A percentile compares a stretch with the other conserved stretches of the same genome.
Evolutionary conservation across 2,113 vertebrate species (phyloP).

Genomic region (Cinclus cinclus): DNA sequence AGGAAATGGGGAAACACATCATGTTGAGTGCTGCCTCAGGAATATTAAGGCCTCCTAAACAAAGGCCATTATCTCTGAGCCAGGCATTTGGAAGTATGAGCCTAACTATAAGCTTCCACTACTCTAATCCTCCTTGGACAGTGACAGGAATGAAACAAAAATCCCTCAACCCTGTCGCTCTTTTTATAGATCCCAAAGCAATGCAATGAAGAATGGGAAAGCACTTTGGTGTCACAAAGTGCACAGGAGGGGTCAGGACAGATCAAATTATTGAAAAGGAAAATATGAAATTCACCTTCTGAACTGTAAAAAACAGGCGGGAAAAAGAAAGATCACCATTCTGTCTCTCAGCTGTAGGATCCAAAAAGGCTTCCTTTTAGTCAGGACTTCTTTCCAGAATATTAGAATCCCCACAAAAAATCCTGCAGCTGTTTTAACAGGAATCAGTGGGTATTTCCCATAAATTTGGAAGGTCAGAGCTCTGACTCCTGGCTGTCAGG

Average conservation of each 20-base stretch:
- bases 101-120: neutral
- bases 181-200: conserved; percentile 50
- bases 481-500: neutral
- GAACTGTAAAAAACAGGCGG: neutral
- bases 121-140: conserved; percentile 15
- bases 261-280: neutral
- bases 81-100: neutral
- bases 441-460: neutral
- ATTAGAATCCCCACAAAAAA: neutral
- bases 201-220: conserved; percentile 20
- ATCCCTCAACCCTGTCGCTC: neutral
- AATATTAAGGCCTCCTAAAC: neutral
- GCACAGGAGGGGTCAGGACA: neutral
- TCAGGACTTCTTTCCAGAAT: neutral
- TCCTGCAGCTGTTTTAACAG: neutral
- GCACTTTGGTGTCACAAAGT: neutral
- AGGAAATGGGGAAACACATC: neutral
- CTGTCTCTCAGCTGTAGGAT: neutral
- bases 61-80: neutral
- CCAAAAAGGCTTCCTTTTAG: neutral
- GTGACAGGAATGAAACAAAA: neutral
- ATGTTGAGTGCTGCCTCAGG: neutral
- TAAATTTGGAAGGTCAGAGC: neutral
- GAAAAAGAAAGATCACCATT: neutral
- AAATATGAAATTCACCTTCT: neutral